Evolutionary conservation across 2,797 vertebrate species (phyloP), one percentile per base, ranked within the genome.

Genomic region (Crocodylus rhombifer): DNA sequence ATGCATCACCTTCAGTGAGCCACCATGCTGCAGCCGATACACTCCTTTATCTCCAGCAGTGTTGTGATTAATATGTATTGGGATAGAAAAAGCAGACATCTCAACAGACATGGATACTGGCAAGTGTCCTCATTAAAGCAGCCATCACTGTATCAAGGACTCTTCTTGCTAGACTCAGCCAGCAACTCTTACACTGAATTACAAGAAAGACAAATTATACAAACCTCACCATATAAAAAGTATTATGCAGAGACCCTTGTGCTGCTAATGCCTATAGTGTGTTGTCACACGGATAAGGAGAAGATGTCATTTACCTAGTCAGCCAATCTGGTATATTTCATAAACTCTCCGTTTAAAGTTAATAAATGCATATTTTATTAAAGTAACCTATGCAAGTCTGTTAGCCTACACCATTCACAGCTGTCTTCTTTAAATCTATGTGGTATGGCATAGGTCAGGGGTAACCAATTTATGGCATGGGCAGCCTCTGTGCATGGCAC

Each of bases 351-450:
- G 3, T 74, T 28, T 63, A 42, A 87, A 90, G 76, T 36, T 3
- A n/a, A 2, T 1, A 2, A 9, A 17, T 5, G 8, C 4, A 4
- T 55, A 7, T 69, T 86, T 77, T 84, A 65, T 13, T 0, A 0
- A 60, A 88, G 84, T 86, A 75, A 55, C 30, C 84, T 20, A 61
- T 61, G 30, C 28, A 62, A 3, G 30, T 11, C 4, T 91, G 61
- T 83, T 0, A 0, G 9, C 26, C 64, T 3, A 2, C 11, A 78
- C 91, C 14, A 62, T 88, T 91, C 64, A 69, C 4, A 76, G 67
- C 3, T 55, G 89, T n/a, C 1, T 0, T 28, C 78, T 92, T 84
- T 86, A 84, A 1, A 6, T 77, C 55, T 12, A 3, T 13, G 17
- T 84, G 74, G 86, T 65, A 17, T 36, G 73, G n/a, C 28, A 84